Evolutionary conservation across 2,113 vertebrate genomes (phyloP), one percentile per base, ranked within the genome.

Genomic region (Bos javanicus): DNA sequence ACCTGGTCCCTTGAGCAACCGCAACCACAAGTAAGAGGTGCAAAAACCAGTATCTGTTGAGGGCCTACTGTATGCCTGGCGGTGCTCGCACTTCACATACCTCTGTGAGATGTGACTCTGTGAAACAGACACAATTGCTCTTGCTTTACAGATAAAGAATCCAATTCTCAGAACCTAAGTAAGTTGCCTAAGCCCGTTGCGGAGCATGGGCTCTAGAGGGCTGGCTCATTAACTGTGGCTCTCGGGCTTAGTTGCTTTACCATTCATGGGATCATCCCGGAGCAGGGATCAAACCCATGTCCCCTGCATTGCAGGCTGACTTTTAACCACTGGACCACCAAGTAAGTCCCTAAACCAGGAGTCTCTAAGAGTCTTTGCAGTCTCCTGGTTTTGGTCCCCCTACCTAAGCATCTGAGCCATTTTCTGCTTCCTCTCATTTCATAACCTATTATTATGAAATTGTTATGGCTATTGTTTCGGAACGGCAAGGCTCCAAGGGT

Each of bases 1-100:
- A 98, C 98, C 97, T 97, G 96, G 95, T 95, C 94, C 91, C 91
- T 71, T 43, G 7, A 94, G 94, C 93, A 98, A 59, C 78, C 43
- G 94, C 93, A 97, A 57, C 48, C 87, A 57, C 88, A 93, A 92
- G 87, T 57, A 50, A 93, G 95, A 96, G 90, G 92, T 76, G 17
- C 82, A 46, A 91, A 97, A 97, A 76, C 88, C 60, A 59, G 11
- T 54, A 50, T 57, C 52, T 89, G 52, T 46, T 80, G 76, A 71
- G 12, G 54, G 56, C 87, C 94, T 95, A 39, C 87, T 83, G 62
- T 62, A 39, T 52, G 87, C 87, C 93, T 97, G 96, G 74, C 67
- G 95, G 59, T 48, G 80, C 71, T 60, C 8, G 48, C 76, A 48
- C 48, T 76, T 92, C 23, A 30, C 28, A 23, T 56, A 15, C 39